Evolutionary conservation across 2,797 vertebrate genomes (phyloP).

Genomic region (Caiman crocodilus): DNA sequence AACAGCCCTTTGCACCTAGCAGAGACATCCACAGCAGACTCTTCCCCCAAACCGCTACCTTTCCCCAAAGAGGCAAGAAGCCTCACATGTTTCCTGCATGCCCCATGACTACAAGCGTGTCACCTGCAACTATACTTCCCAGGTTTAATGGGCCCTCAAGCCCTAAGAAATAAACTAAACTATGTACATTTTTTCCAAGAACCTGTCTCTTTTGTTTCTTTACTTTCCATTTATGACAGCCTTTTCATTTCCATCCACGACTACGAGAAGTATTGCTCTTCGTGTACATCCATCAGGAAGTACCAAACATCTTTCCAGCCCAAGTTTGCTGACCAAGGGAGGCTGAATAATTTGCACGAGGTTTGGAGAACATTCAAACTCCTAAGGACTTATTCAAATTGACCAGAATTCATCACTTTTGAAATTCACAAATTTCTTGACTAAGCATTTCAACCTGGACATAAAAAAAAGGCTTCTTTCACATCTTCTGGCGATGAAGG

Average conservation of each 20-base stretch:
- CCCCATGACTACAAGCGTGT: accelerated
- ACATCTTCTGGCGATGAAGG: not conserved
- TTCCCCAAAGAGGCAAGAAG: not conserved
- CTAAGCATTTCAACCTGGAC: not conserved
- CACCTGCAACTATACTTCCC: not conserved
- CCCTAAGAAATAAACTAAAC: not conserved
- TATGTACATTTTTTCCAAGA: not conserved
- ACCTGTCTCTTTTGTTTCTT: not conserved
- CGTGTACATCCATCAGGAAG: not conserved
- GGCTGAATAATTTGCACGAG: not conserved
- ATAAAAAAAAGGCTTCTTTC: not conserved
- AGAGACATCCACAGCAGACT: not conserved
- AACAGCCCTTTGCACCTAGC: not conserved
- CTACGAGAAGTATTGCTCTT: not conserved
- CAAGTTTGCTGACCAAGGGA: not conserved
- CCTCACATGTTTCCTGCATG: not conserved
- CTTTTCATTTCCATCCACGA: not conserved
- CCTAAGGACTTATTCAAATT: not conserved
- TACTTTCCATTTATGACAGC: not conserved
- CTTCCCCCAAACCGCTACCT: accelerated
- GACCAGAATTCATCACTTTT: not conserved
- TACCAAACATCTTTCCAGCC: not conserved
- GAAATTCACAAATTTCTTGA: not conserved
- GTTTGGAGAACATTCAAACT: not conserved
- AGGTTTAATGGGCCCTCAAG: not conserved